Evolutionary conservation across 2,888 invertebrate genomes (phyloP).

Genomic region (Epiblema foenella): DNA sequence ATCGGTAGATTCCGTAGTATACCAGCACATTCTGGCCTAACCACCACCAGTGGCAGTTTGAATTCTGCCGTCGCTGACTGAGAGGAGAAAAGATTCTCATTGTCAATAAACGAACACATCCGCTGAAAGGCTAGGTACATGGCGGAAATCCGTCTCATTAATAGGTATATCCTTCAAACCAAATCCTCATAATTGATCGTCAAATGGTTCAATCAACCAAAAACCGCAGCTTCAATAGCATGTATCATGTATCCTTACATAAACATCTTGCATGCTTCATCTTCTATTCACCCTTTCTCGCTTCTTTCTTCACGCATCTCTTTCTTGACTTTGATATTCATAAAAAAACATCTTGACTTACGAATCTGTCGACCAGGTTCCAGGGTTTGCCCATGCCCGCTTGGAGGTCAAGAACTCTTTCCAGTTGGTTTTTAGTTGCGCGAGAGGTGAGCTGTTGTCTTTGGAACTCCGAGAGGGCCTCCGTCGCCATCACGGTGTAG

Average conservation of each 20-base stretch:
- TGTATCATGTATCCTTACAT: slow-evolving; percentile 46
- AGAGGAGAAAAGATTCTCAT: slow-evolving; percentile 38
- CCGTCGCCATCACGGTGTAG: slow-evolving; percentile 89
- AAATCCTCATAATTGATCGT: background rate
- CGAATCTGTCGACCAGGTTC: slow-evolving; percentile 86
- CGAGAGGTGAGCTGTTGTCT: slow-evolving; percentile 84
- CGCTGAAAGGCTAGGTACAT: background rate
- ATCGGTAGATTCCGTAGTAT: slow-evolving; percentile 85
- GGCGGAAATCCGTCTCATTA: background rate
- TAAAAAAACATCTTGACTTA: slow-evolving; percentile 61
- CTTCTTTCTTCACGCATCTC: slow-evolving; percentile 32
- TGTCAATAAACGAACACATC: background rate
- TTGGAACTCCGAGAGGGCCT: slow-evolving; percentile 90
- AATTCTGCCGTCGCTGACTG: slow-evolving; percentile 89
- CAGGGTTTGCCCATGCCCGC: slow-evolving; percentile 87
- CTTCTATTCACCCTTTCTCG: slow-evolving; percentile 52
- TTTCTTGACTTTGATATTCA: background rate
- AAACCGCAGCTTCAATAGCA: slow-evolving; percentile 6
- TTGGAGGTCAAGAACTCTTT: slow-evolving; percentile 85
- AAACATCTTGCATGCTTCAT: slow-evolving; percentile 50
- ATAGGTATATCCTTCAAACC: background rate
- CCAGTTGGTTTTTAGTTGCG: slow-evolving; percentile 85
- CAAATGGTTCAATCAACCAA: background rate
- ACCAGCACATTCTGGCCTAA: slow-evolving; percentile 88
- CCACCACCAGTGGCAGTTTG: slow-evolving; percentile 87